Conservation (phyloP, 2,888 invertebrate genomes). For the Poecilobothrus nobilitatus region DNA sequence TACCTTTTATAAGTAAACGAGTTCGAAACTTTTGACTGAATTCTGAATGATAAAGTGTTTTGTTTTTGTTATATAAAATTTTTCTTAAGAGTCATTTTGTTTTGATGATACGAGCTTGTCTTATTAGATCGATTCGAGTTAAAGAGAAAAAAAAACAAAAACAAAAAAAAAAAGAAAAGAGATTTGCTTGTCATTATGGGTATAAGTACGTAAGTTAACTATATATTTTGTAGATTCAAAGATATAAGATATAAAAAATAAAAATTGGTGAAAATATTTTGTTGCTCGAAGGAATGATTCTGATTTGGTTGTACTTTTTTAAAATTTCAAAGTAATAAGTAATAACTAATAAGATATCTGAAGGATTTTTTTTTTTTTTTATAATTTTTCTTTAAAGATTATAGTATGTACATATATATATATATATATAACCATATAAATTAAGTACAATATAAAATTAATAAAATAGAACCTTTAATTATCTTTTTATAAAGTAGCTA, state of each 20-base stretch:
- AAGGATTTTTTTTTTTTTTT: too few relatives aligned
- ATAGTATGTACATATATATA: background rate
- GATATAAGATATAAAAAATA: too few relatives aligned
- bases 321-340: too few relatives aligned
- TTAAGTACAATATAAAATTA: background rate
- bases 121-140: background rate
- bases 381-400: too few relatives aligned
- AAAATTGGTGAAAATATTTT: too few relatives aligned
- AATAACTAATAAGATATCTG: too few relatives aligned
- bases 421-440: too few relatives aligned
- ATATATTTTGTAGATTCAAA: too few relatives aligned
- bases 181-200: background rate
- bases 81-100: background rate
- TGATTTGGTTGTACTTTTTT: too few relatives aligned
- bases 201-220: background rate
- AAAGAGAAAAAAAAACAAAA: too few relatives aligned
- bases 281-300: too few relatives aligned
- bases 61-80: background rate
- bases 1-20: background rate
- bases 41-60: background rate
- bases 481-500: background rate
- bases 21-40: background rate
- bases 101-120: background rate
- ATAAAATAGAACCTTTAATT: constrained; percentile 2
- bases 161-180: background rate